Conservation (phyloP, 2,888 invertebrate species). For the Metallyticus violacea region DNA sequence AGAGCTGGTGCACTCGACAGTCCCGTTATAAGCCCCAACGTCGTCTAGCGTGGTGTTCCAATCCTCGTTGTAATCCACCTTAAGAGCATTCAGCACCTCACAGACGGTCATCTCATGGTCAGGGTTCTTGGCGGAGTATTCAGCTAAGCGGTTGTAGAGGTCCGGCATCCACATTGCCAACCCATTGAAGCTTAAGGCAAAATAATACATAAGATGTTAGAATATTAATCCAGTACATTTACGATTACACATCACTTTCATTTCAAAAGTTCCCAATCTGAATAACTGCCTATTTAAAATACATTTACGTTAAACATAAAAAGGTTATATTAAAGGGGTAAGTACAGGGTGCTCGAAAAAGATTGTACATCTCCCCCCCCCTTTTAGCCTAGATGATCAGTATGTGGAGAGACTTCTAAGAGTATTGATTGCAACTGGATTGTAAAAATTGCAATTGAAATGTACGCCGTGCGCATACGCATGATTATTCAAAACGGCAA, state of each 20-base stretch:
- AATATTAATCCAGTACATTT: background rate
- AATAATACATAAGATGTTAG: background rate
- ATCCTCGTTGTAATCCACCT: background rate
- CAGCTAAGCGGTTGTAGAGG: constrained; percentile 42
- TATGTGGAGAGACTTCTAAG: no score
- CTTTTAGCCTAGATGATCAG: no score
- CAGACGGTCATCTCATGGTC: background rate
- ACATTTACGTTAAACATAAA: no score
- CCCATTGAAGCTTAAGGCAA: constrained; percentile 29
- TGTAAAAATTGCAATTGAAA: no score
- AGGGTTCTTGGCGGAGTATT: constrained; percentile 32
- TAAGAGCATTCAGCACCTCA: background rate
- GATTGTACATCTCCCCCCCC: no score
- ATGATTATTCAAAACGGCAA: no score
- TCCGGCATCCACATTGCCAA: constrained; percentile 46
- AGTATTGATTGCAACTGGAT: no score
- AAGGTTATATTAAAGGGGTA: no score
- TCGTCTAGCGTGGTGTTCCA: background rate
- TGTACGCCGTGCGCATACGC: no score
- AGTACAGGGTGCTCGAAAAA: no score
- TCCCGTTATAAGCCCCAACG: background rate
- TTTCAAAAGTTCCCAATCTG: no score
- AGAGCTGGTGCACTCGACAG: background rate
- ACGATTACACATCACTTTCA: background rate
- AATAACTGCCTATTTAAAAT: no score